Percentiles rank a stretch among this genome's conserved stretches.
Conservation (phyloP, 2,797 vertebrate genomes). For the Amblyopsis hoosieri region DNA sequence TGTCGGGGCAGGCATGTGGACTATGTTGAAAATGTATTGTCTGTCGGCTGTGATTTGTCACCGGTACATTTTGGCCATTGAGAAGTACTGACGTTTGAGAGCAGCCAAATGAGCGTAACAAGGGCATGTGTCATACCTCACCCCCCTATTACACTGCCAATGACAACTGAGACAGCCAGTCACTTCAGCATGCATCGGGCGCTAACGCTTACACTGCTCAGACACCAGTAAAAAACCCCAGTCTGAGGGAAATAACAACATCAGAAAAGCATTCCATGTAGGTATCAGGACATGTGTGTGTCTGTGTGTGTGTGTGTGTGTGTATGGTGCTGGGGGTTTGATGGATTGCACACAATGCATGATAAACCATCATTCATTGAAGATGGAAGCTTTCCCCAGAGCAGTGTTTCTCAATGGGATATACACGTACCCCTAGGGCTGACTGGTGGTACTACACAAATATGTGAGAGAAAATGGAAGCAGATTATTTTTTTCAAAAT, state of each 20-base stretch:
- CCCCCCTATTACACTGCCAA: slow-evolving; percentile 68
- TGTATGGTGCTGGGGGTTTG: slow-evolving; percentile 10
- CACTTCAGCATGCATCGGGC: slow-evolving; percentile 46
- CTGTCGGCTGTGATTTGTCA: slow-evolving; percentile 66
- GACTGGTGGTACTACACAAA: too few species aligned
- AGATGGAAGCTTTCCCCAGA: slow-evolving; percentile 62
- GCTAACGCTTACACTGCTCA: slow-evolving; percentile 40
- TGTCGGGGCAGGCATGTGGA: slow-evolving; percentile 29
- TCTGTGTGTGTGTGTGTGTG: slow-evolving; percentile 17
- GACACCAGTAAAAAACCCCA: slow-evolving; percentile 41
- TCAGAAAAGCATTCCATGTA: slow-evolving; percentile 44
- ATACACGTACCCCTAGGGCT: too few species aligned
- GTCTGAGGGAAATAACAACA: slow-evolving; percentile 51
- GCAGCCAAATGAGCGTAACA: slow-evolving; percentile 72
- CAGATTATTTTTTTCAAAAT: too few species aligned
- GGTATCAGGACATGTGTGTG: slow-evolving; percentile 50
- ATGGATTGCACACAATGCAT: slow-evolving; percentile 68
- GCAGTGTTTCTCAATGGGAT: slow-evolving; percentile 3
- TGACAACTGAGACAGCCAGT: slow-evolving; percentile 71
- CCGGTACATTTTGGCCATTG: slow-evolving; percentile 48
- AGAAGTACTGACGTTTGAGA: slow-evolving; percentile 68
- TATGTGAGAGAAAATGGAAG: too few species aligned
- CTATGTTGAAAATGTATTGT: slow-evolving; percentile 56
- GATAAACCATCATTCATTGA: slow-evolving; percentile 22
- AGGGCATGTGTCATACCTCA: slow-evolving; percentile 74